A percentile compares a stretch with the other conserved stretches of the same genome.
These are phyloP conservation scores for Vicugna pacos DNA, from an alignment of 2,113 vertebrate species.

Conservation along the genomic window DNA sequence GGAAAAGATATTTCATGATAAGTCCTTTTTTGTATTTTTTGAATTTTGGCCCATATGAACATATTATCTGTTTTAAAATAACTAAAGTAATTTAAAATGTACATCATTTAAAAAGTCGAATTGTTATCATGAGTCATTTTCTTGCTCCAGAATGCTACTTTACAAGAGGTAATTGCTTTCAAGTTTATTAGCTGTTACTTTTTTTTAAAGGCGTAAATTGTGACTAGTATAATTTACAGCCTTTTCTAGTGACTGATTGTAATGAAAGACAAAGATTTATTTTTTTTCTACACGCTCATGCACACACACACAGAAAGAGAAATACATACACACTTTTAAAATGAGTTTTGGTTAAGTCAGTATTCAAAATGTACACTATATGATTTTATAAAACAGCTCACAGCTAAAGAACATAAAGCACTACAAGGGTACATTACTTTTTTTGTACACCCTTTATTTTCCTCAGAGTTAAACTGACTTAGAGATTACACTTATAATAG, in stretches of 20 bases:
- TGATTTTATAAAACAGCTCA: conserved; percentile 10
- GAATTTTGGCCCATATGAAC: background rate
- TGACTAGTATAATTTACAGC: background rate
- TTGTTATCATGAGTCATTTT: background rate
- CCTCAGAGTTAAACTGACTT: background rate
- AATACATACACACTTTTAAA: background rate
- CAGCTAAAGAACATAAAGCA: background rate
- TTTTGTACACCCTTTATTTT: background rate
- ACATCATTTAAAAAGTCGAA: background rate
- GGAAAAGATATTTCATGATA: background rate
- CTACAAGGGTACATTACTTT: background rate
- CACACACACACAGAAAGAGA: too few species aligned
- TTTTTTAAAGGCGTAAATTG: background rate
- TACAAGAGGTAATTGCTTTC: background rate
- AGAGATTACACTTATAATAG: background rate
- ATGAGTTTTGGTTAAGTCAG: background rate
- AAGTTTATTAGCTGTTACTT: background rate
- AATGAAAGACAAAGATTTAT: background rate
- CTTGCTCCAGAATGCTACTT: background rate
- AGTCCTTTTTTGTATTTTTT: background rate
- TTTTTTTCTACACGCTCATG: background rate
- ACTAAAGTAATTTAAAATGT: background rate
- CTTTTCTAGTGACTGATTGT: background rate
- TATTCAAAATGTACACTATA: background rate
- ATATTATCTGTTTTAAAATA: background rate